Percentiles rank a stretch among this genome's conserved stretches.
Evolutionary conservation across 1,140 invertebrate species (phyloP).

Genomic region (Apis dorsata): DNA sequence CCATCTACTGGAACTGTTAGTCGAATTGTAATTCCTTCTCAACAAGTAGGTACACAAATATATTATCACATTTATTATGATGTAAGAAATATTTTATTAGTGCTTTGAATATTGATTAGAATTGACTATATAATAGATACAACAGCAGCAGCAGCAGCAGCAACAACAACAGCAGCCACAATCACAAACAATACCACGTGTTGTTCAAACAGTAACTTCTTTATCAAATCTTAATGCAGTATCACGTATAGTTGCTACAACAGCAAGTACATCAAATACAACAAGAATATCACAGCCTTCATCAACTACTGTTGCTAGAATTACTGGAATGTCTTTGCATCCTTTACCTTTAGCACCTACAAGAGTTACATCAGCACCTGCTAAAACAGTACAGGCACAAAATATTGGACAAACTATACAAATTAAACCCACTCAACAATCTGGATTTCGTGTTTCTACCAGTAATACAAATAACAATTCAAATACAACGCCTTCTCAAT

Average conservation of each 20-base stretch:
- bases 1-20: conserved; percentile 69
- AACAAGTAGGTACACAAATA: conserved; percentile 65
- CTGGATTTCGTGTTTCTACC: conserved; percentile 64
- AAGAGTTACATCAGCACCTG: conserved; percentile 67
- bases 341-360: conserved; percentile 73
- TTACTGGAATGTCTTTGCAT: conserved; percentile 77
- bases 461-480: conserved; percentile 59
- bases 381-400: conserved; percentile 64
- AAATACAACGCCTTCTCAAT: conserved; percentile 60
- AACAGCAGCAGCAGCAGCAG: conserved; percentile 28
- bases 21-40: conserved; percentile 76
- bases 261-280: conserved; percentile 70
- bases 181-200: conserved; percentile 64
- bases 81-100: background rate
- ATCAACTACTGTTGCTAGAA: conserved; percentile 72
- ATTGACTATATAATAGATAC: conserved; percentile 10
- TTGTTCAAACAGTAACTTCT: conserved; percentile 76
- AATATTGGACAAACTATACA: conserved; percentile 71
- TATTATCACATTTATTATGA: background rate
- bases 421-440: conserved; percentile 68
- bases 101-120: background rate
- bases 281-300: conserved; percentile 71
- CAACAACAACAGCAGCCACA: conserved; percentile 42
- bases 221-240: conserved; percentile 73
- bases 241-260: conserved; percentile 74